Conservation (phyloP, 2,797 vertebrate genomes). For the Labeo calbasu region DNA sequence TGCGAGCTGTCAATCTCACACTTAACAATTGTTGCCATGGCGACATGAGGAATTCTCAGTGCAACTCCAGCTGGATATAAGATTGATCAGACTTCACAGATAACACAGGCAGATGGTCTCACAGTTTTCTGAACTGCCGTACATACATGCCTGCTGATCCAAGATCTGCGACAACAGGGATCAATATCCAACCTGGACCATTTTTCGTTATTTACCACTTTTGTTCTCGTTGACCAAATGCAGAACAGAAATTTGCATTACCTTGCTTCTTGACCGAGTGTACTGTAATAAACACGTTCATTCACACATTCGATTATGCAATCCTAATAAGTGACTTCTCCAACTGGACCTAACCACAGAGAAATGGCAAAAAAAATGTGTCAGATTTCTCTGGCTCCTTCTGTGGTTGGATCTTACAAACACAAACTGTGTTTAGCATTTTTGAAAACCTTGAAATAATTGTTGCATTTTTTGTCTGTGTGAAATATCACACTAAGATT, state of each 20-base stretch:
- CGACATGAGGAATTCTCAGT: conserved; percentile 49
- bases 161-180: conserved; percentile 38
- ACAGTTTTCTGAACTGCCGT: conserved; percentile 23
- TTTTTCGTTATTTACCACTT: conserved; percentile 15
- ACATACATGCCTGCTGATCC: conserved; percentile 35
- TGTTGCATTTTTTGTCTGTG: too few species aligned
- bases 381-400: conserved; percentile 1
- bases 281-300: conserved; percentile 3
- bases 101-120: conserved; percentile 53
- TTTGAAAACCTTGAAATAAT: not conserved
- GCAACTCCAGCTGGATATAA: conserved; percentile 55
- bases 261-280: not conserved
- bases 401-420: not conserved
- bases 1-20: conserved; percentile 49
- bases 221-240: not conserved
- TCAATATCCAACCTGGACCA: conserved; percentile 31
- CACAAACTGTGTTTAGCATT: not conserved
- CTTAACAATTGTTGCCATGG: conserved; percentile 58
- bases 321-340: conserved; percentile 16
- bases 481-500: not conserved
- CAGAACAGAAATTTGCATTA: not conserved
- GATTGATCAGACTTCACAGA: conserved; percentile 49
- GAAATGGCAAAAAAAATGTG: not conserved
- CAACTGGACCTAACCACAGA: not conserved
- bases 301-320: conserved; percentile 40